Percentiles rank a stretch among this genome's conserved stretches.
phyloP scores from a whole-genome alignment of 92 coral and sea anemone genomes.

The Zoanthus sansibaricus region DNA sequence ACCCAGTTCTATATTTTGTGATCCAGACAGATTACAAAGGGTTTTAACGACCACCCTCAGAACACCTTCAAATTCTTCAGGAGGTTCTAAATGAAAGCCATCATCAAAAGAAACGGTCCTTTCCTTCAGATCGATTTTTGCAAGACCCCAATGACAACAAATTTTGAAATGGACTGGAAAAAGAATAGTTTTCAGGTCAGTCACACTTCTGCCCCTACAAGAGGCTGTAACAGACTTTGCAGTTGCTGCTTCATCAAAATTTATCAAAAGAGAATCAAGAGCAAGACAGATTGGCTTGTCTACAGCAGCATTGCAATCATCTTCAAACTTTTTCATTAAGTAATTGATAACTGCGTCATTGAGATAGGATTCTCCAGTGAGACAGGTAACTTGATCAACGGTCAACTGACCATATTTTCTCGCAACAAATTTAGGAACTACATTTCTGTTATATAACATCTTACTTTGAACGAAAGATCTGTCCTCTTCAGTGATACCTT shows the following conservation, averaged over 20 bases:
- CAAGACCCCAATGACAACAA: constrained; percentile 40
- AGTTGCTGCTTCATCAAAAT: constrained; percentile 20
- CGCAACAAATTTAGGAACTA: constrained; percentile 1
- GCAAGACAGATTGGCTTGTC: constrained; percentile 34
- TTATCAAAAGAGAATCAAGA: constrained; percentile 34
- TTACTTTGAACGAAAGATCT: not conserved
- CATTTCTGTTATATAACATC: constrained; percentile 28
- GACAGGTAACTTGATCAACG: constrained; percentile 41
- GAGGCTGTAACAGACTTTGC: constrained; percentile 16
- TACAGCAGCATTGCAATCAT: constrained; percentile 20
- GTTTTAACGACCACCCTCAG: constrained; percentile 16
- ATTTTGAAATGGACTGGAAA: constrained; percentile 31
- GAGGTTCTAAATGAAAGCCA: not conserved
- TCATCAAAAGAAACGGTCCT: constrained; percentile 32
- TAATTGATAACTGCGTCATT: constrained; percentile 29
- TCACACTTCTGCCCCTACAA: constrained; percentile 21
- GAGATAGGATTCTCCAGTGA: constrained; percentile 38
- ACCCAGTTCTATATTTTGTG: not conserved
- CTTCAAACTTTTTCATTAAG: constrained; percentile 44
- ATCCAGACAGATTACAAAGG: constrained; percentile 15
- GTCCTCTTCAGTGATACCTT: constrained; percentile 42
- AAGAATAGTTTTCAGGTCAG: constrained; percentile 31
- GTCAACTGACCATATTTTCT: constrained; percentile 48
- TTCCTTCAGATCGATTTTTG: constrained; percentile 37
- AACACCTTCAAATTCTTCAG: not conserved